Base-by-base conservation (phyloP, 1,140 invertebrate genomes). In the Drosophila sp. region DNA sequence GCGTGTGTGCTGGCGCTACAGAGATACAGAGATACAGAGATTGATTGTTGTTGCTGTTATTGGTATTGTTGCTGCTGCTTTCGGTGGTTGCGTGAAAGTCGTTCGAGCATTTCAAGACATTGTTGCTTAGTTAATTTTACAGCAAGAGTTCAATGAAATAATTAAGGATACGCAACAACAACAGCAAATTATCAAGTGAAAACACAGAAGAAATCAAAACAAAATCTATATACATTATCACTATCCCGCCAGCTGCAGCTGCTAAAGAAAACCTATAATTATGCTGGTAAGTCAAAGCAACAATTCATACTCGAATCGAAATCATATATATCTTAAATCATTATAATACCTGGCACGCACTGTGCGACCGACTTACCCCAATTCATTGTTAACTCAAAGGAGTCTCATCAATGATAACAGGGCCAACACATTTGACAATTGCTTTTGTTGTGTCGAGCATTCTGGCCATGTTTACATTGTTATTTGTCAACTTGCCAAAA, bases 21-120 rank as follows among this genome's bases (percentile, higher is more conserved):
- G n/a, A n/a, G n/a, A n/a, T n/a, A n/a, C n/a, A n/a, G n/a, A n/a
- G n/a, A n/a, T 46, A 11, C 16, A 18, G n/a, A 53, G n/a, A 53
- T 53, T 57, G 14, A 46, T 57, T 57, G 32, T 65, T 43, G 25
- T 25, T 43, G 18, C 32, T 41, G 21, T 21, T 21, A 21, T 21
- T 21, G 25, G 14, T 43, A n/a, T 41, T 41, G 21, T 21, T 21
- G 4, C 4, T 21, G 25, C 14, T 43, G 18, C 14, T 69, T 53
- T 54, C 43, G 32, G 21, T 48, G 45, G 45, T 63, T 74, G 62
- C 83, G 83, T 89, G 83, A 87, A 87, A 87, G 83, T 87, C 76
- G 83, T 67, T 76, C 57, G 25, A 70, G 45, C 67, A 57, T 71
- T 63, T 43, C 58, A 29, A 40, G 9, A 50, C 6, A 14, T n/a